Conservation (phyloP, 2,113 vertebrate genomes). For the Strigops habroptila region DNA sequence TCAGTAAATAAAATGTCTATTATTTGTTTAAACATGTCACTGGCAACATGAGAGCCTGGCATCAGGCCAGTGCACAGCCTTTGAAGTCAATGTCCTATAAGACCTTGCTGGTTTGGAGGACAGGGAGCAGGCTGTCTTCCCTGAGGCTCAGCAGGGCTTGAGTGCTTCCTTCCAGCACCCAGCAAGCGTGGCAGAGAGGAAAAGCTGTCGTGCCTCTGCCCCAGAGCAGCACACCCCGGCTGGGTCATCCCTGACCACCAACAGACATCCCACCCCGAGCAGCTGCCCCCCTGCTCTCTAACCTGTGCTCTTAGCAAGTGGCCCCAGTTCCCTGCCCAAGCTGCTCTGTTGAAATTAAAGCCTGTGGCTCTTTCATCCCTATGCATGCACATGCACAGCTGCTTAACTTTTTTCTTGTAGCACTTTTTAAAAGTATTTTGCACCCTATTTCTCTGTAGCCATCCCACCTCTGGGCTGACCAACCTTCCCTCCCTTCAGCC, state of each 20-base stretch:
- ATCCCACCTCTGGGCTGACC: background rate
- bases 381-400: background rate
- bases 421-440: background rate
- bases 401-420: background rate
- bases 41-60: slow-evolving; percentile 4
- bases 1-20: slow-evolving; percentile 43
- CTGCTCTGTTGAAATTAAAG: background rate
- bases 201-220: accelerated
- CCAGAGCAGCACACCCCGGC: background rate
- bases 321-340: background rate
- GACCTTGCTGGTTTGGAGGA: background rate
- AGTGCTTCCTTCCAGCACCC: background rate
- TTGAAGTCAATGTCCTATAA: background rate
- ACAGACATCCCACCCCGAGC: background rate
- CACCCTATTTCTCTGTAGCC: background rate
- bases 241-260: background rate
- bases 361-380: background rate
- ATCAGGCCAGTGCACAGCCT: background rate
- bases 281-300: background rate
- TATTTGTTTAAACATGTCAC: slow-evolving; percentile 56
- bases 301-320: background rate
- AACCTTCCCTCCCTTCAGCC: background rate
- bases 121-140: background rate
- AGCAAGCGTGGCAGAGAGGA: background rate
- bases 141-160: background rate